Conservation (phyloP, 2,113 vertebrate species). For the Gila orcuttii region DNA sequence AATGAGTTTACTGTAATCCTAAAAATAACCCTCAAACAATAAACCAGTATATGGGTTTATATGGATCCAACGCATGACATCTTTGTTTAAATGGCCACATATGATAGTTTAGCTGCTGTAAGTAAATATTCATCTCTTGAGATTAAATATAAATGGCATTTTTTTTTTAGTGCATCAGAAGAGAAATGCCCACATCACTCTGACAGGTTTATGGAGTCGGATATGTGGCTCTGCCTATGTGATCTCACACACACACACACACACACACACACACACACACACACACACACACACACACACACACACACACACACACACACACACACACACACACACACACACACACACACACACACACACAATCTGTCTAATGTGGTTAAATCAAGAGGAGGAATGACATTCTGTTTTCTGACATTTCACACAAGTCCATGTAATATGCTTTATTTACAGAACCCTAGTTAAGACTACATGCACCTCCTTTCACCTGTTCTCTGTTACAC, state of each 20-base stretch:
- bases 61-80: neutral
- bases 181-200: conserved; percentile 19
- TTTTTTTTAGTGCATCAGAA: conserved; percentile 37
- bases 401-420: neutral
- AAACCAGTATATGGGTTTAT: neutral
- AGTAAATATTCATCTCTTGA: conserved; percentile 65
- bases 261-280: too few species aligned
- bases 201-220: conserved; percentile 1
- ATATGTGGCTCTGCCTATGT: conserved; percentile 6
- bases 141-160: conserved; percentile 63
- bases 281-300: too few species aligned
- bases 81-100: conserved; percentile 13
- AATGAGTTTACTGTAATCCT: neutral
- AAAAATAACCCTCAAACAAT: too few species aligned
- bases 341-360: conserved; percentile 23
- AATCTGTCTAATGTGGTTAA: conserved; percentile 15
- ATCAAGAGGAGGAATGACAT: neutral
- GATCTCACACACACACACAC: neutral
- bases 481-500: neutral
- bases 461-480: neutral
- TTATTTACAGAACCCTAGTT: neutral
- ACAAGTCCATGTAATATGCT: neutral
- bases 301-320: neutral
- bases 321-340: conserved; percentile 30
- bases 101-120: conserved; percentile 57